Conservation (phyloP, 1,140 invertebrate species). For the Zaprionus camerounensis region DNA sequence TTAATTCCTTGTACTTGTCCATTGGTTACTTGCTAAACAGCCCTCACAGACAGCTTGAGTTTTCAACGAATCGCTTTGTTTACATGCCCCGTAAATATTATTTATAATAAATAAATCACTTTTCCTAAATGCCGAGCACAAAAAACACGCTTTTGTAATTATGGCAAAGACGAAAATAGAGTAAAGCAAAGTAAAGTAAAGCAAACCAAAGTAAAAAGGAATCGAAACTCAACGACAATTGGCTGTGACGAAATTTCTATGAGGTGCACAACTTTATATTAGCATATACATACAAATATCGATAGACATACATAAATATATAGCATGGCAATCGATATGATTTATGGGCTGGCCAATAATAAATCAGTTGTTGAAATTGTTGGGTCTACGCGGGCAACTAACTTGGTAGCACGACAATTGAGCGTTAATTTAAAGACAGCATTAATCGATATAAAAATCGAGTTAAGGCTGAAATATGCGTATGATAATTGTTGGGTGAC, state of each 20-base stretch:
- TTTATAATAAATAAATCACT: constrained; percentile 76
- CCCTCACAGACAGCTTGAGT: constrained; percentile 27
- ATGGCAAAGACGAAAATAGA: constrained; percentile 13
- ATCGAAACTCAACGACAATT: constrained; percentile 28
- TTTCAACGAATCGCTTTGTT: constrained; percentile 56
- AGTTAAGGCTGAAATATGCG: constrained; percentile 1
- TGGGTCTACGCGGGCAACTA: constrained; percentile 2
- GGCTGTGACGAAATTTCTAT: constrained; percentile 37
- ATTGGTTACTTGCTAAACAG: background rate
- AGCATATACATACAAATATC: constrained; percentile 9
- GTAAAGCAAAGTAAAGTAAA: constrained; percentile 7
- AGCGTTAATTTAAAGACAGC: constrained; percentile 15
- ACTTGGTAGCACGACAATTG: constrained; percentile 19
- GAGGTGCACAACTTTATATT: constrained; percentile 26
- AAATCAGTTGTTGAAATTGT: constrained; percentile 34
- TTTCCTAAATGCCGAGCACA: constrained; percentile 50
- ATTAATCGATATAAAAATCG: constrained; percentile 1
- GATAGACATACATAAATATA: constrained; percentile 3
- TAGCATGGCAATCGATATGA: constrained; percentile 31
- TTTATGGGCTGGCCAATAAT: constrained; percentile 36
- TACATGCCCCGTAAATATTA: constrained; percentile 61
- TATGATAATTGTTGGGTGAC: background rate
- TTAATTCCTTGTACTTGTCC: background rate
- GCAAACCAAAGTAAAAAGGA: constrained; percentile 23
- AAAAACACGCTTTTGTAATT: constrained; percentile 52